Evolutionary conservation across 2,113 vertebrate species (phyloP).

Genomic region (Psophia crepitans): DNA sequence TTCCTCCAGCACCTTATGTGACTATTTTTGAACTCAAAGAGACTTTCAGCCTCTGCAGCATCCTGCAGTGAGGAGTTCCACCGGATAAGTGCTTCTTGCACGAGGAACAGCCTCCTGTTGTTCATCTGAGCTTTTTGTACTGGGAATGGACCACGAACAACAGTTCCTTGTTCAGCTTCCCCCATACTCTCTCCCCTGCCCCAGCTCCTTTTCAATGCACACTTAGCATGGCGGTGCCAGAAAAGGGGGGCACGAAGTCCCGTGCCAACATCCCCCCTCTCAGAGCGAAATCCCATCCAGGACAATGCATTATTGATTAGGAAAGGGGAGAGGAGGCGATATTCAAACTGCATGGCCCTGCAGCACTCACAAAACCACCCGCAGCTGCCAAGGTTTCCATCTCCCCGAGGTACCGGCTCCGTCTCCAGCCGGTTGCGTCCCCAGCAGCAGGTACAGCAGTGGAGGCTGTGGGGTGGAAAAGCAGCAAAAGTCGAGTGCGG

Average conservation of each 20-base stretch:
- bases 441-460: background rate
- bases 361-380: background rate
- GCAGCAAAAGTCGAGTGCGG: background rate
- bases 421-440: fast-evolving
- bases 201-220: background rate
- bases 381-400: background rate
- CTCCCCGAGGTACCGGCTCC: fast-evolving
- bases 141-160: background rate
- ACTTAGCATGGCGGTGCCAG: background rate
- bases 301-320: background rate
- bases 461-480: background rate
- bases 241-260: background rate
- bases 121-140: background rate
- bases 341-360: fast-evolving
- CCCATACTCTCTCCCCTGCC: background rate
- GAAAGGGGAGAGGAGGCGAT: background rate
- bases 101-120: background rate
- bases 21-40: background rate
- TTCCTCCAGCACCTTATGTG: background rate
- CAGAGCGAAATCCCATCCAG: background rate
- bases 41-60: background rate
- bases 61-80: background rate
- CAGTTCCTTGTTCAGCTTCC: background rate
- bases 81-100: fast-evolving
- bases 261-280: background rate